phyloP scores from a whole-genome alignment of 2,113 vertebrate species.

The Naja naja region DNA sequence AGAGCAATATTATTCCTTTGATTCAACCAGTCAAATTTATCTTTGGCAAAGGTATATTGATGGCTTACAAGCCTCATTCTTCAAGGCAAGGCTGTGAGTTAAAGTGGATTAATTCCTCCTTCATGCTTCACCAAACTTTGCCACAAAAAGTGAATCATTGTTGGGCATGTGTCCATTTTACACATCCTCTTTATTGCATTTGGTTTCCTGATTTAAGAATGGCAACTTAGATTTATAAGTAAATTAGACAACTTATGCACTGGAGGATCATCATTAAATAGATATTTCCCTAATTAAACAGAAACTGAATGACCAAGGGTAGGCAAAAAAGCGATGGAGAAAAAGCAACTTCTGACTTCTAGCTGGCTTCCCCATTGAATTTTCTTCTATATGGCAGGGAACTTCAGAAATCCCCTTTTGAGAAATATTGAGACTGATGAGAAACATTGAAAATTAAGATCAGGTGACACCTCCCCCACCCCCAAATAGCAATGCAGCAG shows the following conservation, averaged over 20 bases:
- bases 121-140: not conserved
- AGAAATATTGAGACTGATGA: too few species aligned
- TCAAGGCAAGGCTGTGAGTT: not conserved
- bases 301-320: too few species aligned
- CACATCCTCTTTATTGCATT: not conserved
- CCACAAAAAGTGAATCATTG: not conserved
- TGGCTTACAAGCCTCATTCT: not conserved
- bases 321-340: too few species aligned
- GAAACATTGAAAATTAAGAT: too few species aligned
- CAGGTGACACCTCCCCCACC: too few species aligned
- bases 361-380: too few species aligned
- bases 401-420: too few species aligned
- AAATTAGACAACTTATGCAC: not conserved
- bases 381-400: too few species aligned
- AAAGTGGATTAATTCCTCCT: not conserved
- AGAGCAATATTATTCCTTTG: not conserved
- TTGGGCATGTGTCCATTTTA: not conserved
- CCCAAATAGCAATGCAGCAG: too few species aligned
- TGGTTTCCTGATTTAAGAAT: not conserved
- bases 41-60: not conserved
- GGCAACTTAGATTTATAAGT: not conserved
- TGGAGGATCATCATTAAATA: too few species aligned
- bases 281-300: too few species aligned
- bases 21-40: not conserved
- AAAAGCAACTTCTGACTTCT: too few species aligned